Evolutionary conservation across 2,888 invertebrate species (phyloP).

Genomic region (Lasioglossum marginatum): DNA sequence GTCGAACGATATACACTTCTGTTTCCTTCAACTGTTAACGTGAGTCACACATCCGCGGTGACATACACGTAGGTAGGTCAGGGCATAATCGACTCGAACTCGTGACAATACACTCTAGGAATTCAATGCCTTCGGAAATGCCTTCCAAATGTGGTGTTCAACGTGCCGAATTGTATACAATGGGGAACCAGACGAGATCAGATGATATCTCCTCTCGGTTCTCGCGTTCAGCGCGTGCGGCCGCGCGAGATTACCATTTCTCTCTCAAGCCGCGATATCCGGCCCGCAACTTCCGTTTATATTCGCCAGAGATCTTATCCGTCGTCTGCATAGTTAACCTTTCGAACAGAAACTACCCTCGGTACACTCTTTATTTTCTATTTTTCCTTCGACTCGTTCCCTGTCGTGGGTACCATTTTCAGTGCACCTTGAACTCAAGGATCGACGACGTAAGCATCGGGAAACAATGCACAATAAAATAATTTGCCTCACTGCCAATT

Average conservation of each 20-base stretch:
- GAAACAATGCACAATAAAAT: background rate
- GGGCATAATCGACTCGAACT: slow-evolving; percentile 74
- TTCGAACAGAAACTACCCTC: background rate
- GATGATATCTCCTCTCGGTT: slow-evolving; percentile 43
- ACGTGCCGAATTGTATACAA: slow-evolving; percentile 77
- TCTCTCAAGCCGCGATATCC: slow-evolving; percentile 41
- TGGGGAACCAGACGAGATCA: slow-evolving; percentile 52
- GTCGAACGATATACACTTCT: background rate
- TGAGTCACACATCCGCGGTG: slow-evolving; percentile 55
- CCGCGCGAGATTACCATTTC: slow-evolving; percentile 47
- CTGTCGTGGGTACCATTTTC: background rate
- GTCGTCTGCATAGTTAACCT: background rate
- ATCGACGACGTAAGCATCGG: background rate
- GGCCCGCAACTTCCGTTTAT: slow-evolving; percentile 43
- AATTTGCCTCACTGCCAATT: background rate
- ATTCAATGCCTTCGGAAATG: slow-evolving; percentile 82
- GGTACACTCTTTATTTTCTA: background rate
- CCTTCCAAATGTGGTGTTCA: slow-evolving; percentile 81
- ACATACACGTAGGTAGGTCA: slow-evolving; percentile 64
- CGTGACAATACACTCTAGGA: slow-evolving; percentile 80
- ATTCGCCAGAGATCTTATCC: slow-evolving; percentile 33
- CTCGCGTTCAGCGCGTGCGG: slow-evolving; percentile 27
- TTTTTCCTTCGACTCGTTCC: background rate
- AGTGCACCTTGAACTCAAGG: background rate
- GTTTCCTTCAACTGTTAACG: background rate